phyloP scores from a whole-genome alignment of 2,888 invertebrate species.

The Thera obeliscata region DNA sequence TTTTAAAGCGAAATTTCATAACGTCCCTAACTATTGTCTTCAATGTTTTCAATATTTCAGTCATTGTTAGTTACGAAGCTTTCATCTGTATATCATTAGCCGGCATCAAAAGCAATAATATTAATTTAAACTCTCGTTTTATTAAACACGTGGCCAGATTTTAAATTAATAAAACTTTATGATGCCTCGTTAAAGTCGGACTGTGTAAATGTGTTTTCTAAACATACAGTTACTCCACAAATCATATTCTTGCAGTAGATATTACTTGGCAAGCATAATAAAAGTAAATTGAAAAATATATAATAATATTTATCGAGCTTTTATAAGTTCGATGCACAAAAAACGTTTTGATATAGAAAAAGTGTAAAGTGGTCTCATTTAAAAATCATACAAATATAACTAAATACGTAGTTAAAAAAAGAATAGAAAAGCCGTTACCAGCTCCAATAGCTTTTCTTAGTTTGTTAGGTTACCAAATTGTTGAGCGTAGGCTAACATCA shows the following conservation, averaged over 20 bases:
- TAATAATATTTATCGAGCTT: too few relatives aligned
- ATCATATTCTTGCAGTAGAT: constrained; percentile 33
- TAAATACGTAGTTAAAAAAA: too few relatives aligned
- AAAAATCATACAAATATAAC: too few relatives aligned
- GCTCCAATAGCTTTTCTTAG: too few relatives aligned
- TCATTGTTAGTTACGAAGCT: constrained; percentile 13
- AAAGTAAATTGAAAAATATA: background rate
- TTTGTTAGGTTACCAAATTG: too few relatives aligned
- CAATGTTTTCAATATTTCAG: constrained; percentile 4
- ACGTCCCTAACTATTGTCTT: constrained; percentile 38
- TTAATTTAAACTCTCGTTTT: constrained; percentile 18
- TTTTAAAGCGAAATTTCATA: constrained; percentile 44
- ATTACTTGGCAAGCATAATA: background rate
- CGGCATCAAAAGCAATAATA: constrained; percentile 8
- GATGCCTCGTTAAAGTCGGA: constrained; percentile 51
- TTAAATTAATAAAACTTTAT: constrained; percentile 53
- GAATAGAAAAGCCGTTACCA: too few relatives aligned
- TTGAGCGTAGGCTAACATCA: too few relatives aligned
- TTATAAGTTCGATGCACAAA: too few relatives aligned
- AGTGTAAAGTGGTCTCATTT: too few relatives aligned
- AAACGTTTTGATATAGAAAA: too few relatives aligned
- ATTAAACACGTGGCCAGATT: constrained; percentile 36
- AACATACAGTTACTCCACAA: constrained; percentile 42
- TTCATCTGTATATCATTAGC: constrained; percentile 1
- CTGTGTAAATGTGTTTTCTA: constrained; percentile 42